Conservation (phyloP, 2,797 vertebrate species). For the Cottoperca gobio region DNA sequence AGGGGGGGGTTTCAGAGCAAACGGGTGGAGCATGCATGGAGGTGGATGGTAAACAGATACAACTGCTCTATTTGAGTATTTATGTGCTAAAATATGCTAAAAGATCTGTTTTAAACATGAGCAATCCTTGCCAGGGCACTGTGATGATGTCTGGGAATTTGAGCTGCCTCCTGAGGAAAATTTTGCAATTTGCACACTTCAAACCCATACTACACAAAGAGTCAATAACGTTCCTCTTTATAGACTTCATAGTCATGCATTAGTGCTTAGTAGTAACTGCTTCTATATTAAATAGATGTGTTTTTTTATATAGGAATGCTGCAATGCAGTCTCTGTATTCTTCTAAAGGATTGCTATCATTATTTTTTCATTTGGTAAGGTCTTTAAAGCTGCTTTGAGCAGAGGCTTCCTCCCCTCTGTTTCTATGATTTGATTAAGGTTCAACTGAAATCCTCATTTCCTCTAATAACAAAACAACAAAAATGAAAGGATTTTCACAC, state of each 20-base stretch:
- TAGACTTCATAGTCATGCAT: constrained; percentile 26
- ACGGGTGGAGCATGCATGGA: constrained; percentile 46
- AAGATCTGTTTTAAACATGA: constrained; percentile 46
- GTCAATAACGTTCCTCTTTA: constrained; percentile 17
- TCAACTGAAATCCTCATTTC: neutral
- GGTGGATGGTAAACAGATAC: constrained; percentile 68
- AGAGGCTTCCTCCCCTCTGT: neutral
- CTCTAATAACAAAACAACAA: neutral
- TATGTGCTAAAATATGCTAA: constrained; percentile 36
- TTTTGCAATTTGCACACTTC: constrained; percentile 39
- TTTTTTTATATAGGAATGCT: neutral
- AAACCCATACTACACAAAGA: constrained; percentile 10
- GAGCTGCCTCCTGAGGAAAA: constrained; percentile 29
- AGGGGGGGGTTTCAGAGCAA: constrained; percentile 54
- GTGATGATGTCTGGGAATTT: constrained; percentile 32
- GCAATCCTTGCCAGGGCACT: neutral
- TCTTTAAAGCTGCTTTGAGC: neutral
- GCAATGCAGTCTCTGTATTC: neutral
- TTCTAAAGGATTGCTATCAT: neutral
- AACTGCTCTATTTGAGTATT: constrained; percentile 47
- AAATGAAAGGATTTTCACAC: no score
- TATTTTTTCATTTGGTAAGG: neutral
- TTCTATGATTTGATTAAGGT: constrained; percentile 5
- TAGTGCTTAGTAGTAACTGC: neutral
- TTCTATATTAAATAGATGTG: constrained; percentile 3